Base-by-base conservation (phyloP, 64 coral and sea anemone genomes). In the Catalaphyllia jardinei region DNA sequence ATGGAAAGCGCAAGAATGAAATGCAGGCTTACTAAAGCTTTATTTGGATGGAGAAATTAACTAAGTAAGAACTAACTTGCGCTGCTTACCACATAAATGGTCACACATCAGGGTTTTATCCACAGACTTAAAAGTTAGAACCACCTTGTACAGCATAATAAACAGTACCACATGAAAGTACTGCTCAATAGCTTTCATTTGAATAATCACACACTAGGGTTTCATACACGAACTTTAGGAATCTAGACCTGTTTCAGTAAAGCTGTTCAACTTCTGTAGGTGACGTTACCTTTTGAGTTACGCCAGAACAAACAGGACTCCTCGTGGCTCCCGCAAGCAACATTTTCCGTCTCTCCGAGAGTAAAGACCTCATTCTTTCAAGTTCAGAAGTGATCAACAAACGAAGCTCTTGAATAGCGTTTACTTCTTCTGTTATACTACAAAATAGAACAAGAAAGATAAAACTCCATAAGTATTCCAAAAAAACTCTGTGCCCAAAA, bases 371-470 rank as follows among this genome's bases (percentile, higher is more conserved):
- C 81, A 85, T 85, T 15, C 81, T 49, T 52, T 85, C 64, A 24
- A 85, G 62, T 67, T 85, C 81, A 28, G 60, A 67, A 27, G 19
- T 51, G 24, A 85, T 85, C 63, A 67, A 29, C 25, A 51, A 25
- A 12, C 81, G 62, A 67, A 85, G 62, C 42, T 71, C 81, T 19
- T 85, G 81, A 85, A 85, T 71, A 2, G 62, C 63, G 13, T 71
- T 85, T 38, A 71, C 49, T 71, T 85, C 81, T 64, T 85, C 81
- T 15, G 62, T 85, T 67, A 85, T 85, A 12, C 81, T 85, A 64
- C 62, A 85, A 85, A 60, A 85, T 5, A 27, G 22, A 30, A 71
- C 9, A 82, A n/a, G n/a, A n/a, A 19, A 50, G 2, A 67, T 4
- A 25, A 67, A 64, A 19, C 4, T 22, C 17, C 62, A 19, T 64